Conservation (phyloP, 2,113 vertebrate species). For the Pleuronectes platessa region DNA sequence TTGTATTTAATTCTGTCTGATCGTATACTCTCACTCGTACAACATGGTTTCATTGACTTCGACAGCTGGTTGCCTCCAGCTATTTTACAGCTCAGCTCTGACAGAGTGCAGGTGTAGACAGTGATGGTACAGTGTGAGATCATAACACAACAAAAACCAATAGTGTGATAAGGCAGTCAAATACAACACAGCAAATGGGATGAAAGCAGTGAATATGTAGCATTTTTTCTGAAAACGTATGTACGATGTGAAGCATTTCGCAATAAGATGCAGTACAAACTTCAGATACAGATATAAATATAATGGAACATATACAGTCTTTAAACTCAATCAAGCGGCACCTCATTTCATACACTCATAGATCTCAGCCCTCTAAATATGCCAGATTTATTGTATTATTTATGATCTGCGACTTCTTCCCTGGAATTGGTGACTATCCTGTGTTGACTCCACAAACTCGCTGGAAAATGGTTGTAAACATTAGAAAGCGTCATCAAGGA, state of each 20-base stretch:
- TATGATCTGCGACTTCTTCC: too few relatives aligned
- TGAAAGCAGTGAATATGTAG: background rate
- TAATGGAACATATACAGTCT: too few relatives aligned
- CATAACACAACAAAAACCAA: constrained; percentile 20
- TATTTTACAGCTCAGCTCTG: constrained; percentile 48
- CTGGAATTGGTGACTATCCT: too few relatives aligned
- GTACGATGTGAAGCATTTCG: too few relatives aligned
- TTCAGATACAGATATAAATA: background rate
- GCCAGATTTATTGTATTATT: background rate
- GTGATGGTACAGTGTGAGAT: constrained; percentile 11
- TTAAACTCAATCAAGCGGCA: too few relatives aligned
- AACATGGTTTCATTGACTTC: constrained; percentile 42
- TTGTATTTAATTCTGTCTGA: constrained; percentile 30
- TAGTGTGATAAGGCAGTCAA: background rate
- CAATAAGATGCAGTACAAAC: too few relatives aligned
- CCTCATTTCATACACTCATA: too few relatives aligned
- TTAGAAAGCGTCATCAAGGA: too few relatives aligned
- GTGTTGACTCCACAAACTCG: too few relatives aligned
- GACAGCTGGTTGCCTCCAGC: constrained; percentile 62
- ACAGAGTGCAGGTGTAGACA: constrained; percentile 33
- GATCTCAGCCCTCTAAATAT: too few relatives aligned
- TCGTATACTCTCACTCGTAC: constrained; percentile 16
- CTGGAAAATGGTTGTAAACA: too few relatives aligned
- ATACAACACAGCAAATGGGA: background rate
- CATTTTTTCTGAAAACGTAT: too few relatives aligned